Conservation (phyloP, 2,797 vertebrate species). For the Myotis vivesi region DNA sequence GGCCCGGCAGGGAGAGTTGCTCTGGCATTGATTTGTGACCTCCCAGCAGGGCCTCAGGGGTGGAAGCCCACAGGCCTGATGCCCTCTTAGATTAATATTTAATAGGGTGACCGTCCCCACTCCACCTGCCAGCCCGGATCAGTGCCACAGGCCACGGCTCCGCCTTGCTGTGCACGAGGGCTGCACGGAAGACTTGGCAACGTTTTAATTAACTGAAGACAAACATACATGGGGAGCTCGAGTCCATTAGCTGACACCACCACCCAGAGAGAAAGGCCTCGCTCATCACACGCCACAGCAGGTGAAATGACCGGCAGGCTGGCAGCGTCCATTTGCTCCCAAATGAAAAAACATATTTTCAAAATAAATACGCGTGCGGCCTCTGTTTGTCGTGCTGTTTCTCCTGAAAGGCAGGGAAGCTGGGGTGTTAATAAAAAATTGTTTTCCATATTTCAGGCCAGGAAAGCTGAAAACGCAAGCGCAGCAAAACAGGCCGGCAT, state of each 20-base stretch:
- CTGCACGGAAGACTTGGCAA: slow-evolving; percentile 63
- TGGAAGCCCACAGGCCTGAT: slow-evolving; percentile 59
- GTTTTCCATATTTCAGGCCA: background rate
- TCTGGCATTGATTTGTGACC: slow-evolving; percentile 67
- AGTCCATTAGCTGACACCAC: slow-evolving; percentile 69
- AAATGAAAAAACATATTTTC: slow-evolving; percentile 83
- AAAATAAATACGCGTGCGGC: slow-evolving; percentile 76
- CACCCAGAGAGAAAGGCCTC: slow-evolving; percentile 60
- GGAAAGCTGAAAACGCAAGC: background rate
- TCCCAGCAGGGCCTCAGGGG: slow-evolving; percentile 45
- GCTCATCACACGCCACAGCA: slow-evolving; percentile 78
- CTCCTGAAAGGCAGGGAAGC: slow-evolving; percentile 49
- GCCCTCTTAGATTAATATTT: slow-evolving; percentile 73
- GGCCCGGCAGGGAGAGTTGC: background rate
- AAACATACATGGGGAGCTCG: slow-evolving; percentile 69
- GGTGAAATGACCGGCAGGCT: slow-evolving; percentile 74
- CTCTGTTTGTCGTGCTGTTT: slow-evolving; percentile 60
- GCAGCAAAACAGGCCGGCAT: background rate
- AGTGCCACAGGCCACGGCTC: slow-evolving; percentile 17
- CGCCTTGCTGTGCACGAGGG: slow-evolving; percentile 40
- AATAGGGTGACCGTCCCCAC: slow-evolving; percentile 51
- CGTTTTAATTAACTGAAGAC: slow-evolving; percentile 83
- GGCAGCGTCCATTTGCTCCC: slow-evolving; percentile 74
- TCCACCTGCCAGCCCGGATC: slow-evolving; percentile 38
- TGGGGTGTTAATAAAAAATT: slow-evolving; percentile 22